These are phyloP conservation scores for Lagorchestes hirsutus DNA, from an alignment of 2,797 vertebrate genomes.

Conservation along the genomic window DNA sequence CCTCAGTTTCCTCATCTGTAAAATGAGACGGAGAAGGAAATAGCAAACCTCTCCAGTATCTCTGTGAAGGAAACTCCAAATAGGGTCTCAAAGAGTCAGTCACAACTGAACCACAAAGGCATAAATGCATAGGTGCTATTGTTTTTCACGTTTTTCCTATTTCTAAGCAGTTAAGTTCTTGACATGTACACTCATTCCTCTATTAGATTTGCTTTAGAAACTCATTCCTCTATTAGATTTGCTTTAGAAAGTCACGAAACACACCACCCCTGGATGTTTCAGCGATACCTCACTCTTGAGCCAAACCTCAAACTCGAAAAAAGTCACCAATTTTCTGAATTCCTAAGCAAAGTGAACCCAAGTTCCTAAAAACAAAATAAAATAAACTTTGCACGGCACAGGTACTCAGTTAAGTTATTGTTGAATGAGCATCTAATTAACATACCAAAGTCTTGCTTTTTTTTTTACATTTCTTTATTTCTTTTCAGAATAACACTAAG, in stretches of 20 bases:
- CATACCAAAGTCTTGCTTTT: neutral
- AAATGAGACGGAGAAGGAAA: neutral
- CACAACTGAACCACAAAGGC: neutral
- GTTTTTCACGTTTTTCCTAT: neutral
- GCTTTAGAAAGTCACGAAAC: neutral
- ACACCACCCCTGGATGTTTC: neutral
- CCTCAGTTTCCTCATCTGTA: neutral
- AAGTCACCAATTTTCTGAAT: neutral
- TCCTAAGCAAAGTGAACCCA: neutral
- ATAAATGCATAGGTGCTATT: neutral
- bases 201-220: slow-evolving; percentile 6
- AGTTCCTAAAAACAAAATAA: neutral
- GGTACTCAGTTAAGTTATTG: neutral
- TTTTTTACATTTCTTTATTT: too few species aligned
- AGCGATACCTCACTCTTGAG: neutral
- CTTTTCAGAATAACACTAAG: neutral
- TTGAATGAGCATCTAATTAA: neutral
- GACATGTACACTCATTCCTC: neutral
- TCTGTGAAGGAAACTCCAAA: neutral
- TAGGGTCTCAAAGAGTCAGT: neutral
- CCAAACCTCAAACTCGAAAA: neutral
- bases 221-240: neutral
- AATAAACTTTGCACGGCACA: neutral
- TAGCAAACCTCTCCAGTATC: neutral
- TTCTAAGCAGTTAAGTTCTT: neutral